Evolutionary conservation across 2,113 vertebrate genomes (phyloP), one percentile per base, ranked within the genome.

Genomic region (Cynopterus brachyotis): DNA sequence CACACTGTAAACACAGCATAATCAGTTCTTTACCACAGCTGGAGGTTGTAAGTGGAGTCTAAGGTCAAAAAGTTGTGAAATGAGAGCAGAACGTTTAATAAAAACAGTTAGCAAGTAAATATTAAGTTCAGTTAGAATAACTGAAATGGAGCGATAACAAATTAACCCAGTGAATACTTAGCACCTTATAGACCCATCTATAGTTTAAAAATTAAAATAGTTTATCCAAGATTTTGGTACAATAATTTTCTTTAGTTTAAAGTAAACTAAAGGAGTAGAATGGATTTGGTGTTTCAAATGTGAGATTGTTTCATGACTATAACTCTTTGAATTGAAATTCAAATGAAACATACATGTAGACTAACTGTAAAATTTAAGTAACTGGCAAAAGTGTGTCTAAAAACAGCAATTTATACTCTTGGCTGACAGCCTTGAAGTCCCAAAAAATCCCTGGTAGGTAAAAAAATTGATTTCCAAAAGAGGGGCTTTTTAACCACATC

Each of bases 401-500:
- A 87, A 91, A 88, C 82, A 96, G 89, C 64, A 95, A 97, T 94
- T 94, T 96, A 64, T 59, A 30, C 96, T 76, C 59, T 7, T 94
- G 81, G 35, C 28, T 16, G n/a, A 93, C 12, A 97, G 93, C 83
- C 85, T 82, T 66, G 93, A 62, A 83, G 91, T 13, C 45, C 91
- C 30, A 50, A 45, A 97, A 94, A 82, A 62, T 59, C 97, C 92
- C 93, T 64, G 57, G 45, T 96, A 97, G 45, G 47, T 81, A 94
- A 92, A 80, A 80, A 95, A 81, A 91, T 32, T 93, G 86, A 96
- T 95, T 98, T 98, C 83, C 88, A 94, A 70, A 96, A 96, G 86
- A 40, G 96, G 93, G 42, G 16, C 1, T 92, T 93, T 96, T 95
- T 66, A 96, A 92, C 84, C 88, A 95, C 72, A 93, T 89, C 62